Conservation (phyloP, 2,888 invertebrate species). For the Plebejus anna region DNA sequence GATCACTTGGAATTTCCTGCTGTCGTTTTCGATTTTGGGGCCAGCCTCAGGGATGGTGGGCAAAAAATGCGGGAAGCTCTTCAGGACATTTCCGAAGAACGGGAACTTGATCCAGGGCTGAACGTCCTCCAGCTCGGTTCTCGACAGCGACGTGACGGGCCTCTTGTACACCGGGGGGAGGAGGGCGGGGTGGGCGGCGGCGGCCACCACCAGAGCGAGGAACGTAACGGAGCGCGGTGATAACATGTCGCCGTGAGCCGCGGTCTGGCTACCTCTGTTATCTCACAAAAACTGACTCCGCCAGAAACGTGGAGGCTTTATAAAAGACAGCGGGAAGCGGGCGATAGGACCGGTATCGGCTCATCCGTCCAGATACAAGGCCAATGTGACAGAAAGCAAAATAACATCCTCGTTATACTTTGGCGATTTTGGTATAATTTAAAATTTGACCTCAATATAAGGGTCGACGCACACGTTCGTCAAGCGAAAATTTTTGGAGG, state of each 20-base stretch:
- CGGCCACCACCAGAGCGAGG: constrained; percentile 19
- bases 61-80: constrained; percentile 24
- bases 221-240: constrained; percentile 18
- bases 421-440: constrained; percentile 22
- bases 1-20: constrained; percentile 29
- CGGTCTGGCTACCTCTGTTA: constrained; percentile 13
- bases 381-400: constrained; percentile 28
- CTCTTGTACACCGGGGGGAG: constrained; percentile 1
- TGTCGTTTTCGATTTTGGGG: constrained; percentile 28
- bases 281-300: constrained; percentile 22
- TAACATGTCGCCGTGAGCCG: constrained; percentile 18
- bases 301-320: constrained; percentile 21
- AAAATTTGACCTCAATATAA: constrained; percentile 25
- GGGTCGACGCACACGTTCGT: not conserved
- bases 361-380: constrained; percentile 28
- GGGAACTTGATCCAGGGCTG: constrained; percentile 29
- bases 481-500: not conserved
- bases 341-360: constrained; percentile 26
- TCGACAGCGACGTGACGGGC: constrained; percentile 23
- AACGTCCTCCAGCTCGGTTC: constrained; percentile 19
- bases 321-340: constrained; percentile 25
- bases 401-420: constrained; percentile 25
- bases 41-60: constrained; percentile 29
- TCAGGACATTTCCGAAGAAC: constrained; percentile 28
- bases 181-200: constrained; percentile 4